Evolutionary conservation across 2,888 invertebrate genomes (phyloP), one percentile per base, ranked within the genome.

Genomic region (Drosophila flavopinicola): DNA sequence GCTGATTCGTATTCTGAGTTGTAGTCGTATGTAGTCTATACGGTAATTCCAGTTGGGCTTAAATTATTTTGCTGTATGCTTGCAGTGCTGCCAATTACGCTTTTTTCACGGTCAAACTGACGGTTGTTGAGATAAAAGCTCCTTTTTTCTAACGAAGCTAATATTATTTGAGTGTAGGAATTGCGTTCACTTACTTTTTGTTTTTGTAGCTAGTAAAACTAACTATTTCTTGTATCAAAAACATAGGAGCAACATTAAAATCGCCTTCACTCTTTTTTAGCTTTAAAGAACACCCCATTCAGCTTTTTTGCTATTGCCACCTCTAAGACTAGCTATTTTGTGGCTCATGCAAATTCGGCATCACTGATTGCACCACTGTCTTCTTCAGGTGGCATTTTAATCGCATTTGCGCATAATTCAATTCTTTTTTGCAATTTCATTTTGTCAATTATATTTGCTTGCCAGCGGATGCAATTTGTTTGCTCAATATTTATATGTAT

Each of bases 391-490:
- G 45, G 41, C 37, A 78, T 76, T 71, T 86, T 86, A 83, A 86
- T 87, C 80, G 70, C 77, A 86, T 85, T 85, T 78, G 57, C 64
- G 52, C 65, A 78, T 78, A 88, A 88, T 73, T 82, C 83, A 82
- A 87, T 86, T 72, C 68, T 66, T 74, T 75, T 75, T 64, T 75
- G 71, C 78, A 78, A 78, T 85, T 85, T 56, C 73, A 71, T 74
- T 78, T 69, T 68, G 59, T 64, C 87, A 75, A 66, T 80, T 73
- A 80, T 70, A 67, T 71, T 75, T 75, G 48, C 72, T 70, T 69
- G 48, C 49, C 52, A 48, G 24, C 44, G 52, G 27, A 63, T 74
- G 66, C 64, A 66, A 63, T 60, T 58, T 67, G 52, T 74, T 72
- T 70, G 39, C 51, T 48, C 66, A 52, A 69, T 63, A 66, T 59